Conservation (phyloP, 2,888 invertebrate genomes). For the Caenorhabditis wallacei region DNA sequence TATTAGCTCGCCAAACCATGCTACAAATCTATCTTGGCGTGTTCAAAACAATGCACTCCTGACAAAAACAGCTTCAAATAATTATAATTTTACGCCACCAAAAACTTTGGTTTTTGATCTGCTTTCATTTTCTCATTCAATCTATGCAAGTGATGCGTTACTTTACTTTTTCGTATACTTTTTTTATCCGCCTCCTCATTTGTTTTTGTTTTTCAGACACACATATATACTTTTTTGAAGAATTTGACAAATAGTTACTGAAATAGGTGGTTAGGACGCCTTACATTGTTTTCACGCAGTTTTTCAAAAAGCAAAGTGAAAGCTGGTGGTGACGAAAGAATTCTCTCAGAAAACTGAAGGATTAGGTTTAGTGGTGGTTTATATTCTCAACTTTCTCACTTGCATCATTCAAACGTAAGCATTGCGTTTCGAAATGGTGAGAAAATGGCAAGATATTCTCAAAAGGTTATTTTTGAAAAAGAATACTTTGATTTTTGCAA, state of each 20-base stretch:
- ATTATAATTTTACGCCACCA: not conserved
- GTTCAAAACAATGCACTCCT: no score
- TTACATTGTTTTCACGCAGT: no score
- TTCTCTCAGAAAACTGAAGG: not conserved
- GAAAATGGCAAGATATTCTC: not conserved
- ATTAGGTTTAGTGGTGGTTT: constrained; percentile 1
- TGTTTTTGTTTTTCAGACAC: not conserved
- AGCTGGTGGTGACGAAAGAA: not conserved
- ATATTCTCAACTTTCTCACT: constrained; percentile 16
- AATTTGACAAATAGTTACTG: no score
- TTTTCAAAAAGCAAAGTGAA: no score
- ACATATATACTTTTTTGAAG: no score
- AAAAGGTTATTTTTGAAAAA: no score
- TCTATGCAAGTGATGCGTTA: not conserved
- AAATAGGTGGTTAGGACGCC: no score
- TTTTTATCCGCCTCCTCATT: not conserved
- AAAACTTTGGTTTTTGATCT: no score
- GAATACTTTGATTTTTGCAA: not conserved
- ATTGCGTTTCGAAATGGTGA: not conserved
- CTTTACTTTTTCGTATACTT: not conserved
- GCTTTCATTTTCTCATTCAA: no score
- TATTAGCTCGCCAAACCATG: no score
- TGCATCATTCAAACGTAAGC: constrained; percentile 6
- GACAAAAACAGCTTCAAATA: no score
- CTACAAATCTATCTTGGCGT: no score